phyloP scores from a whole-genome alignment of 2,113 vertebrate genomes.

The Aphyosemion australe region DNA sequence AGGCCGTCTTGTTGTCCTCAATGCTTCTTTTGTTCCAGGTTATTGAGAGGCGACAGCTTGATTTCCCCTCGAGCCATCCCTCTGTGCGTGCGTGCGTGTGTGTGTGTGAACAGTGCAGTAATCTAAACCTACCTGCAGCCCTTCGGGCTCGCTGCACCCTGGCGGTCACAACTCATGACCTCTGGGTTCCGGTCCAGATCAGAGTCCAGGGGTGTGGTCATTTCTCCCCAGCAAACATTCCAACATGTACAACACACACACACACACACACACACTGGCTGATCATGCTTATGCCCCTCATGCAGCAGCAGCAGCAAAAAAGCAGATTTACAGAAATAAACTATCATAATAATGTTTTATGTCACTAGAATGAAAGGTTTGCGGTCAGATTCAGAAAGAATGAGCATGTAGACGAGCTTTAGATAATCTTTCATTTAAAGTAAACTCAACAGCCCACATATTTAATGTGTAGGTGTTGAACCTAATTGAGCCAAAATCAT shows the following conservation, averaged over 20 bases:
- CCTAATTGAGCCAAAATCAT: too few species aligned
- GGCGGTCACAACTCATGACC: slow-evolving; percentile 81
- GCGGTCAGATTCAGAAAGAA: too few species aligned
- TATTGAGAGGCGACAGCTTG: slow-evolving; percentile 70
- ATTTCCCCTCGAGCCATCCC: slow-evolving; percentile 64
- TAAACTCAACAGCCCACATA: too few species aligned
- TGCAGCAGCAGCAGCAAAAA: too few species aligned
- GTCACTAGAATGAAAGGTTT: too few species aligned
- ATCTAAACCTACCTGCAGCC: slow-evolving; percentile 60
- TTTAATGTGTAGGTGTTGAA: too few species aligned
- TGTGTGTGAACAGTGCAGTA: slow-evolving; percentile 32
- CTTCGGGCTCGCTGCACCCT: slow-evolving; percentile 74
- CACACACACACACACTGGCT: neutral
- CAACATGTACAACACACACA: neutral
- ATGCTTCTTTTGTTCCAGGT: slow-evolving; percentile 75
- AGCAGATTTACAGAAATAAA: too few species aligned
- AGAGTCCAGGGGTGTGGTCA: slow-evolving; percentile 76
- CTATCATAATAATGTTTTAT: too few species aligned
- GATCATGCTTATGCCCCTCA: too few species aligned
- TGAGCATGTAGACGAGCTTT: too few species aligned
- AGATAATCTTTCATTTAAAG: too few species aligned
- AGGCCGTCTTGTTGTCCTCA: slow-evolving; percentile 70
- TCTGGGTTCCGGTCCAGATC: slow-evolving; percentile 82
- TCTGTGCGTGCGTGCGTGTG: slow-evolving; percentile 43
- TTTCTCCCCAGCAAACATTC: slow-evolving; percentile 23